Conservation (phyloP, 2,888 invertebrate genomes). For the Toxonevra muliebris region DNA sequence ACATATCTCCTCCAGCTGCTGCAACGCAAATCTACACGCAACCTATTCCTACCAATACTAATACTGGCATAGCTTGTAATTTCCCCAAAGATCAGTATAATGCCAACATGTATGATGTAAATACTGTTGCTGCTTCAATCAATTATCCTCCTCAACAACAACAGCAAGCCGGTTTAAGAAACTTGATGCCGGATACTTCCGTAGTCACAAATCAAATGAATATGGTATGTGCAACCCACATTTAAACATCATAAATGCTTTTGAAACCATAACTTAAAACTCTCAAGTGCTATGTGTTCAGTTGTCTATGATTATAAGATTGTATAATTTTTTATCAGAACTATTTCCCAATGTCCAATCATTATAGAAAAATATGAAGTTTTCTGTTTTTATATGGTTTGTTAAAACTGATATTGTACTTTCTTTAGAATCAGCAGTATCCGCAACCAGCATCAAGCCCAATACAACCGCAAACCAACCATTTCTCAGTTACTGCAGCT, state of each 20-base stretch:
- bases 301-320: too few relatives aligned
- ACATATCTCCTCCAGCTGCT: not conserved
- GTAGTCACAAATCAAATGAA: constrained; percentile 1
- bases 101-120: not conserved
- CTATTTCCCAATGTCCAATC: too few relatives aligned
- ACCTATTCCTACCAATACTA: constrained; percentile 1
- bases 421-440: constrained; percentile 10
- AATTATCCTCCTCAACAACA: constrained; percentile 10
- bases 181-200: not conserved
- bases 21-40: constrained; percentile 12
- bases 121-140: not conserved
- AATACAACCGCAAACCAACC: too few relatives aligned
- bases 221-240: not conserved
- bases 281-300: too few relatives aligned
- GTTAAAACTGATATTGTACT: not conserved
- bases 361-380: too few relatives aligned
- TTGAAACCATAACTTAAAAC: too few relatives aligned
- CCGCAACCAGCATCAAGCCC: constrained; percentile 18
- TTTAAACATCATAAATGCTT: too few relatives aligned
- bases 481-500: constrained; percentile 18
- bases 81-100: too few relatives aligned
- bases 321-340: too few relatives aligned
- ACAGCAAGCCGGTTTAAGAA: not conserved
- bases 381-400: too few relatives aligned
- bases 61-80: too few relatives aligned